Percentiles rank a stretch among this genome's conserved stretches.
Evolutionary conservation across 2,113 vertebrate genomes (phyloP).

Genomic region (Colossoma macropomum): DNA sequence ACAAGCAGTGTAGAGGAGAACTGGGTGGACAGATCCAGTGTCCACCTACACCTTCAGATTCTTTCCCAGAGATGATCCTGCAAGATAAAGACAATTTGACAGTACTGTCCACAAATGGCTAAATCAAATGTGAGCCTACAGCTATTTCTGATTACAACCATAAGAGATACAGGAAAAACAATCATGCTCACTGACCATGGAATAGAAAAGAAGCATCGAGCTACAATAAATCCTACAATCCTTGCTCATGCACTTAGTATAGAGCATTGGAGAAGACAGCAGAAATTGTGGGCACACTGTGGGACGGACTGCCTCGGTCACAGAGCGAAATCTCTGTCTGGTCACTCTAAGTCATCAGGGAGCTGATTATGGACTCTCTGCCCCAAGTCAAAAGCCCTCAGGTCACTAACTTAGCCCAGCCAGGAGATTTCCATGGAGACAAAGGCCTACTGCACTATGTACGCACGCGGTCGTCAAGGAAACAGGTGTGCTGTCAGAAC

Average conservation of each 20-base stretch:
- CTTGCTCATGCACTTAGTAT: background rate
- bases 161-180: background rate
- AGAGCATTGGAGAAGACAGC: background rate
- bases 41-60: background rate
- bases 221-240: background rate
- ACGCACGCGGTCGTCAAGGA: background rate
- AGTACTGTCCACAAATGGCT: background rate
- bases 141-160: conserved; percentile 9
- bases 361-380: conserved; percentile 13
- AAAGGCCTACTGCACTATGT: background rate
- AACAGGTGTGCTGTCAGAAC: background rate
- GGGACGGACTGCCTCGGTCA: background rate
- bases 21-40: conserved; percentile 9
- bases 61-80: background rate
- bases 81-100: conserved; percentile 6
- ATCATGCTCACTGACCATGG: conserved; percentile 3
- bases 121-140: background rate
- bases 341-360: background rate
- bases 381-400: background rate
- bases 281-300: background rate
- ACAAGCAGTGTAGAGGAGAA: conserved; percentile 7
- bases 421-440: conserved; percentile 2
- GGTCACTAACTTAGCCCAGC: background rate
- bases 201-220: conserved; percentile 2
- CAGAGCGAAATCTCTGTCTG: background rate